phyloP scores from a whole-genome alignment of 1,140 invertebrate genomes.

The Danaus melanippus region DNA sequence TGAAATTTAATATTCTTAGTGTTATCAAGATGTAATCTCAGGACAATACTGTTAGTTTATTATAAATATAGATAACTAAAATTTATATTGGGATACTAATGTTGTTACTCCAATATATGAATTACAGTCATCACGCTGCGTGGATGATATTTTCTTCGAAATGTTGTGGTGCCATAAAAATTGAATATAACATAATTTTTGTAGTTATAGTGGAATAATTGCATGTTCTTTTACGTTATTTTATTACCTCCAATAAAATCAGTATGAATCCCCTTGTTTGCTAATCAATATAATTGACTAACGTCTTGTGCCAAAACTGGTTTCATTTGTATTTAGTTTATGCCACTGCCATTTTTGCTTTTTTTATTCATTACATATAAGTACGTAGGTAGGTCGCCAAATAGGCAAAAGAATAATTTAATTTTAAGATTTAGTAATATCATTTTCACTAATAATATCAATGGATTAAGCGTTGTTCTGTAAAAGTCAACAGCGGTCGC shows the following conservation, averaged over 20 bases:
- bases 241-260: neutral
- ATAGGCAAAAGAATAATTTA: constrained; percentile 35
- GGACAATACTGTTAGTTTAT: constrained; percentile 54
- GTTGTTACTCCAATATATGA: constrained; percentile 11
- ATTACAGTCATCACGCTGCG: neutral
- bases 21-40: constrained; percentile 20
- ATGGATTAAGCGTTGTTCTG: constrained; percentile 27
- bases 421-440: constrained; percentile 34
- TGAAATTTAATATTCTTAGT: constrained; percentile 19
- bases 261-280: no score
- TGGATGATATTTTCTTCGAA: constrained; percentile 8
- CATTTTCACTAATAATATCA: constrained; percentile 15
- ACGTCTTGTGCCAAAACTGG: constrained; percentile 49
- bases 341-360: constrained; percentile 48
- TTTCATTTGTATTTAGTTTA: constrained; percentile 22
- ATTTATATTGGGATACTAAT: constrained; percentile 10
- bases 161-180: constrained; percentile 56
- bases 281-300: constrained; percentile 13
- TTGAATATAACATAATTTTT: constrained; percentile 37
- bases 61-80: constrained; percentile 15
- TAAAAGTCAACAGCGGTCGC: constrained; percentile 31
- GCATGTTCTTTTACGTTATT: constrained; percentile 18
- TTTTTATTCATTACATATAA: constrained; percentile 18
- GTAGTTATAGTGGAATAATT: constrained; percentile 44
- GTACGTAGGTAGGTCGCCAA: constrained; percentile 23